Base-by-base conservation (phyloP, 2,113 vertebrate genomes). In the Poeciliopsis retropinna region DNA sequence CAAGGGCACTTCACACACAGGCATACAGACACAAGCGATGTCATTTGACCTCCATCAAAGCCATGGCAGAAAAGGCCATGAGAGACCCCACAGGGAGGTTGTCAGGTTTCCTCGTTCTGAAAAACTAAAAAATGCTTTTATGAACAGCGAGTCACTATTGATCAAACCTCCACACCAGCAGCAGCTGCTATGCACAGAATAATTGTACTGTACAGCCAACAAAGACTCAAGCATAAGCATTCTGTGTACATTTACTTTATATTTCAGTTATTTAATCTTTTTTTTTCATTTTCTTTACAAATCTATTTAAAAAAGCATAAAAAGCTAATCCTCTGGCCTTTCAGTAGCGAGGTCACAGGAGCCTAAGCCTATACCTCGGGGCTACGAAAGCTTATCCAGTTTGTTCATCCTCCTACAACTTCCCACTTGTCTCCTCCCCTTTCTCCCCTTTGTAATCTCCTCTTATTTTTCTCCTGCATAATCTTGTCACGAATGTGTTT, bases 391-490 rank as follows among this genome's bases (percentile, higher is more conserved):
- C 73, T 87, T 79, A 72, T 85, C 85, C 80, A 80, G 81, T 85
- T 80, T 82, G 63, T 77, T 60, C 79, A 74, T 80, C 74, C 80
- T 73, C 73, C 85, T 60, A 63, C 63, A 77, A 34, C 64, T 62
- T 79, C 73, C 84, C 76, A 73, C 57, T 37, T 75, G 77, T 67
- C 80, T 79, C 72, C 65, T 67, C 81, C 41, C 69, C 64, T 72
- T 64, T 76, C 12, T 22, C 67, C 65, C 78, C 67, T 39, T 67
- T 73, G 57, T 91, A 85, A 92, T 90, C 89, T 74, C 39, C 73
- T 82, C 76, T 86, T 80, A 73, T 85, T 91, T 91, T 80, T 57
- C 67, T 83, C 83, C 86, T 78, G 72, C 88, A 87, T 92, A 92
- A 93, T 93, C 89, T 86, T 60, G 82, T 90, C 75, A 72, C 75